Base-by-base conservation (phyloP, 2,113 vertebrate genomes). In the Oreochromis spilurus region DNA sequence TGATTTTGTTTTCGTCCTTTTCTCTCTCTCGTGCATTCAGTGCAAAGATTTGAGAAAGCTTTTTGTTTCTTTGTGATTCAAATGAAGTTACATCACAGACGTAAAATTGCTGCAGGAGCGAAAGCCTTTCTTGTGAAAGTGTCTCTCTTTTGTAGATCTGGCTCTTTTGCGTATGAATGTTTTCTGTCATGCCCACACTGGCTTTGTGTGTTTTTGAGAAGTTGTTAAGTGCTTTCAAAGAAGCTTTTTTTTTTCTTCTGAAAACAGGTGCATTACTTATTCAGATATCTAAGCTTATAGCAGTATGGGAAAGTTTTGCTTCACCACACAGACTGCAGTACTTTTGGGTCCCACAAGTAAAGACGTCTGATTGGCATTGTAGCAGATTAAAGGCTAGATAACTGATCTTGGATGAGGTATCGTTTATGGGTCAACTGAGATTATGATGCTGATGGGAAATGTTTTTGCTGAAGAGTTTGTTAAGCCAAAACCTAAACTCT, bases 1-100 rank as follows among this genome's bases (percentile, higher is more conserved):
- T 54, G 45, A 81, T 82, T 62, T 70, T 75, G 45, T 88, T 82
- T 86, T 86, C 40, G 10, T 38, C 34, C 24, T 84, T 52, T 87
- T 26, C 26, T n/a, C 70, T n/a, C 72, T 52, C 45, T 50, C 6
- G 1, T 77, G 70, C 65, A 11, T 88, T 92, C 79, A 38, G 31
- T 2, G 67, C 65, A 6, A 53, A 65, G 77, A 78, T 82, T 38
- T 54, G 50, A 89, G 79, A 48, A 79, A 17, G 29, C 31, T 81
- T 91, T 92, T 93, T 92, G 83, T 90, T 31, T 90, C 91, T 93
- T 93, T 94, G 91, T 93, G 50, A 95, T 94, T 92, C 84, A 93
- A 91, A 95, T 94, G 81, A 90, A 90, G 88, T 79, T 83, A 48
- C 85, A 67, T 86, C 89, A 57, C 81, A 72, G 52, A 77, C 45